Evolutionary conservation across 2,888 invertebrate genomes (phyloP).

Genomic region (Tachystola acroxantha): DNA sequence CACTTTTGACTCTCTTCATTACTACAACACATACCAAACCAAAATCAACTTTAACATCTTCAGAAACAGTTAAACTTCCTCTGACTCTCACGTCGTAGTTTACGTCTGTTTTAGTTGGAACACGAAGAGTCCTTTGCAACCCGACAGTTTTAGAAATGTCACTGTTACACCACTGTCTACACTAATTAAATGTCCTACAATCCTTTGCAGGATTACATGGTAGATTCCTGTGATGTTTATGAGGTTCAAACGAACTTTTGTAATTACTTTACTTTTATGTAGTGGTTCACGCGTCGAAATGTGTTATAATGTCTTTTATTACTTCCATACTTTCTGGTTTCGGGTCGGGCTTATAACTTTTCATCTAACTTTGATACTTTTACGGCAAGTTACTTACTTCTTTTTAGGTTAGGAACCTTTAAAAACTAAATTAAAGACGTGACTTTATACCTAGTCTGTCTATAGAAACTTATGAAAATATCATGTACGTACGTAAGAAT

Average conservation of each 20-base stretch:
- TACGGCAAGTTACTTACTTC: neutral
- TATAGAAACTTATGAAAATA: too few species aligned
- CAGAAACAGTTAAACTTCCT: neutral
- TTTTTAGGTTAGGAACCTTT: neutral
- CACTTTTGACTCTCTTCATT: constrained; percentile 39
- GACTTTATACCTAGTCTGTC: too few species aligned
- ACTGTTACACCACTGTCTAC: constrained; percentile 26
- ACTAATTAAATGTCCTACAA: constrained; percentile 37
- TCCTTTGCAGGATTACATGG: constrained; percentile 16
- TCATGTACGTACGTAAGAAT: too few species aligned
- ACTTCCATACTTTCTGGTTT: constrained; percentile 1
- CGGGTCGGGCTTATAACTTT: neutral
- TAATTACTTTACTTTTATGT: constrained; percentile 40
- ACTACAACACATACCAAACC: constrained; percentile 11
- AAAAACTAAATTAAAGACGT: neutral
- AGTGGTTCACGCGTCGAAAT: constrained; percentile 15
- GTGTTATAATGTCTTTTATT: constrained; percentile 7
- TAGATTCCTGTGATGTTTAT: constrained; percentile 6
- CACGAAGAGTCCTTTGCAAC: constrained; percentile 20
- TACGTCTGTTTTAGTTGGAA: neutral
- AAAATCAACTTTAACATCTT: constrained; percentile 7
- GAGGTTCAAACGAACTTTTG: constrained; percentile 38
- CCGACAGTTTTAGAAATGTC: constrained; percentile 32
- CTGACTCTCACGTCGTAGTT: neutral
- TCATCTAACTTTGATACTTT: neutral